Conservation (phyloP, 2,113 vertebrate genomes). For the Phodopus roborovskii region DNA sequence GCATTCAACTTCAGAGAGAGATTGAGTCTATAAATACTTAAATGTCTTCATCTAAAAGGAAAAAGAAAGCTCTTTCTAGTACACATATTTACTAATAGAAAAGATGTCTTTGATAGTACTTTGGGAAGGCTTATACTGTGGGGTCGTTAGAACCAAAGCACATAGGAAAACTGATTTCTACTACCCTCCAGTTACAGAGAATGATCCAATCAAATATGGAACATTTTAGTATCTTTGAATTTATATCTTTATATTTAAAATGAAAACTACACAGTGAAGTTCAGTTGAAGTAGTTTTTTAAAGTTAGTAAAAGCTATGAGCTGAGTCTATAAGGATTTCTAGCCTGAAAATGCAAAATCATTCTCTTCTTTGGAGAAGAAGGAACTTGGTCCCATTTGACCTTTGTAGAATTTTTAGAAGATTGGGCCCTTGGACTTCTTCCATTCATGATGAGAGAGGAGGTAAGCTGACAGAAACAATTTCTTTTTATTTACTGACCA, state of each 20-base stretch:
- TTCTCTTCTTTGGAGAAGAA: neutral
- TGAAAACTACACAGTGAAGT: neutral
- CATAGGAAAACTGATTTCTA: neutral
- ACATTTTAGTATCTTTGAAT: neutral
- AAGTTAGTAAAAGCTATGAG: neutral
- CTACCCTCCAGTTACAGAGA: neutral
- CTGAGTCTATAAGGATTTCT: neutral
- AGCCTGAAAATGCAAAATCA: conserved; percentile 1
- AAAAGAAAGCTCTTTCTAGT: neutral
- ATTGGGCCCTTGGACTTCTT: conserved; percentile 23
- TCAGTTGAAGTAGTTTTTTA: neutral
- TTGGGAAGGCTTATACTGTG: neutral
- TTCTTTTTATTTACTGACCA: conserved; percentile 78
- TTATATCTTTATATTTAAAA: conserved; percentile 15
- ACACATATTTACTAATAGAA: neutral
- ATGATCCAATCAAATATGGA: neutral
- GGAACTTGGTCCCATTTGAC: neutral
- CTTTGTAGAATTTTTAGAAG: conserved; percentile 63
- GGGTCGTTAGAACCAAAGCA: neutral
- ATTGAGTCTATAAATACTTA: neutral
- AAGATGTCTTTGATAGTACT: neutral
- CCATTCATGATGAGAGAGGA: conserved; percentile 55
- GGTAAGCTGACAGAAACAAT: conserved; percentile 69
- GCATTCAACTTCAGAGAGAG: neutral
- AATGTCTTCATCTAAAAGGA: conserved; percentile 13